Evolutionary conservation across 2,888 invertebrate genomes (phyloP).

Genomic region (Diadromus collaris): DNA sequence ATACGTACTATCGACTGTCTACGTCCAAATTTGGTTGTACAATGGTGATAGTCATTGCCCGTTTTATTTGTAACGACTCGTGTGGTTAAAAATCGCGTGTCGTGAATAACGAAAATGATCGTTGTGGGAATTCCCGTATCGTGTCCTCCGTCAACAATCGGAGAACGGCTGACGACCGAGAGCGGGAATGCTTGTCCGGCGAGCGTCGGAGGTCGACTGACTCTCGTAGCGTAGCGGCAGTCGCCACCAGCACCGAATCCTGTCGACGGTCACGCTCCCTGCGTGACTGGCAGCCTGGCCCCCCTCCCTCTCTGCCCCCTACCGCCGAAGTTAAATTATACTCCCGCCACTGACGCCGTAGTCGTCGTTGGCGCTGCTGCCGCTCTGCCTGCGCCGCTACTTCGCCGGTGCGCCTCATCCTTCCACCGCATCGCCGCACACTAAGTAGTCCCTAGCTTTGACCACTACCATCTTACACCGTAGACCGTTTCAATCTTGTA

Average conservation of each 20-base stretch:
- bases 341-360: slow-evolving; percentile 68
- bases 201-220: slow-evolving; percentile 72
- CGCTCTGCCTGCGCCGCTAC: slow-evolving; percentile 42
- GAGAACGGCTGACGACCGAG: slow-evolving; percentile 21
- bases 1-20: slow-evolving; percentile 44
- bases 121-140: not conserved
- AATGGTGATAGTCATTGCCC: slow-evolving; percentile 41
- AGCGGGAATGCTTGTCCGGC: slow-evolving; percentile 58
- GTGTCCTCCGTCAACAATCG: not conserved
- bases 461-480: slow-evolving; percentile 16
- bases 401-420: slow-evolving; percentile 50
- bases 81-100: not conserved
- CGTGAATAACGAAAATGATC: not conserved
- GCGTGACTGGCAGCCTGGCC: slow-evolving; percentile 71
- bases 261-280: slow-evolving; percentile 74
- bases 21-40: slow-evolving; percentile 19
- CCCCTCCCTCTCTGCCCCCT: slow-evolving; percentile 65
- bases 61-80: not conserved
- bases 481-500: slow-evolving; percentile 21
- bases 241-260: slow-evolving; percentile 67
- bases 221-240: slow-evolving; percentile 57
- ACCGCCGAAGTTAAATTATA: slow-evolving; percentile 66
- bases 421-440: slow-evolving; percentile 38
- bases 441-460: slow-evolving; percentile 1
- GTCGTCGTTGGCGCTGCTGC: slow-evolving; percentile 49